These are phyloP conservation scores for Dermochelys coriacea DNA, from an alignment of 2,797 vertebrate genomes.

Conservation along the genomic window DNA sequence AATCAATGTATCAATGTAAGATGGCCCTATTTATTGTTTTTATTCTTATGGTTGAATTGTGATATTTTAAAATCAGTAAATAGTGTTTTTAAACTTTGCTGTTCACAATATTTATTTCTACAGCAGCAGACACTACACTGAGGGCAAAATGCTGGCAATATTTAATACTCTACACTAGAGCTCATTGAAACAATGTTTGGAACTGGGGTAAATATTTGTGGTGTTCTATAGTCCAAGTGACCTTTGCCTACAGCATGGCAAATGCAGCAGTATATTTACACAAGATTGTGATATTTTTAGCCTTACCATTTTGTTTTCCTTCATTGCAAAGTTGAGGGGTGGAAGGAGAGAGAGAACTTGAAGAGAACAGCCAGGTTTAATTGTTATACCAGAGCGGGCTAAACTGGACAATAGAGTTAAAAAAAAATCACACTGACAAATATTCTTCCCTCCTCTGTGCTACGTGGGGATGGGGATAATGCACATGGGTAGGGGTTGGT, in stretches of 20 bases:
- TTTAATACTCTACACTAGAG: background rate
- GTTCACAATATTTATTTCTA: background rate
- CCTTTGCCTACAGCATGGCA: background rate
- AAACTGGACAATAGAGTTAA: constrained; percentile 2
- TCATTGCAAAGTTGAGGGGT: background rate
- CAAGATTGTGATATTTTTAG: constrained; percentile 13
- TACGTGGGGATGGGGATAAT: background rate
- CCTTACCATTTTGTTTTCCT: constrained; percentile 13
- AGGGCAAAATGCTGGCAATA: background rate
- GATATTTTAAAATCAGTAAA: background rate
- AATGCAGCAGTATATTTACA: background rate
- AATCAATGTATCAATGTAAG: background rate
- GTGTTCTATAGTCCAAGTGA: background rate
- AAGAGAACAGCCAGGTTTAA: constrained; percentile 31
- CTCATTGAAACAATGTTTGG: background rate
- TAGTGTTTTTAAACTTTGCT: background rate
- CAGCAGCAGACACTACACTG: background rate
- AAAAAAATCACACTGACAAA: background rate
- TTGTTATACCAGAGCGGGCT: constrained; percentile 33
- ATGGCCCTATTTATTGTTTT: background rate
- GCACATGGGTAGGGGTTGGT: background rate
- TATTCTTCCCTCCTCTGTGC: background rate
- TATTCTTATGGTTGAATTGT: background rate
- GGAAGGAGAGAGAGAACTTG: background rate
- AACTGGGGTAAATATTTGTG: background rate